Conservation (phyloP, 1,140 invertebrate species). For the Drosophila azteca region DNA sequence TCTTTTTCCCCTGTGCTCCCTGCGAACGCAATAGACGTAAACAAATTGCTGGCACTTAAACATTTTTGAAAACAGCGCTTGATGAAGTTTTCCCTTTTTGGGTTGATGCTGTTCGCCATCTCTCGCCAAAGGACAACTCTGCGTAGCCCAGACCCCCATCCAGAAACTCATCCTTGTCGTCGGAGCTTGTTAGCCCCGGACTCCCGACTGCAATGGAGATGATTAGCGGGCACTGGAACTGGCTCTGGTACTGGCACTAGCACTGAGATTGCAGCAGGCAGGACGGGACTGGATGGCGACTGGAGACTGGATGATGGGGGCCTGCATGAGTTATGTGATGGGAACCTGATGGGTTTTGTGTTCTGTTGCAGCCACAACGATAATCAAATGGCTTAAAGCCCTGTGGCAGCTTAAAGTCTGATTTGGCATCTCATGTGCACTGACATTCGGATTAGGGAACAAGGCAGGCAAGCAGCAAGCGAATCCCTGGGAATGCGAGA, state of each 20-base stretch:
- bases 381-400: slow-evolving; percentile 44
- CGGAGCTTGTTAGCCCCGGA: slow-evolving; percentile 58
- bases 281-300: background rate
- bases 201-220: slow-evolving; percentile 40
- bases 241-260: slow-evolving; percentile 29
- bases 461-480: background rate
- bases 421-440: background rate
- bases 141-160: slow-evolving; percentile 6
- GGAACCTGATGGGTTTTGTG: slow-evolving; percentile 34
- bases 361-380: slow-evolving; percentile 18
- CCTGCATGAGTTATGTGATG: slow-evolving; percentile 57
- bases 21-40: slow-evolving; percentile 66
- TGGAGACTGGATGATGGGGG: slow-evolving; percentile 15
- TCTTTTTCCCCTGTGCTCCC: slow-evolving; percentile 18
- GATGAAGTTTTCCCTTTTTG: slow-evolving; percentile 65
- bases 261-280: slow-evolving; percentile 30
- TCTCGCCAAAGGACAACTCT: background rate
- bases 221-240: slow-evolving; percentile 59
- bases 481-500: background rate
- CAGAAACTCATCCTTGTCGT: slow-evolving; percentile 20
- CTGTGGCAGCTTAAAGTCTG: slow-evolving; percentile 32
- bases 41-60: slow-evolving; percentile 75
- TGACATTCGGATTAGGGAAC: background rate
- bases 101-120: slow-evolving; percentile 33
- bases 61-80: slow-evolving; percentile 72